A percentile compares a stretch with the other conserved stretches of the same genome.
These are phyloP conservation scores for Tipula confusa DNA, from an alignment of 2,888 invertebrate species.

Conservation along the genomic window DNA sequence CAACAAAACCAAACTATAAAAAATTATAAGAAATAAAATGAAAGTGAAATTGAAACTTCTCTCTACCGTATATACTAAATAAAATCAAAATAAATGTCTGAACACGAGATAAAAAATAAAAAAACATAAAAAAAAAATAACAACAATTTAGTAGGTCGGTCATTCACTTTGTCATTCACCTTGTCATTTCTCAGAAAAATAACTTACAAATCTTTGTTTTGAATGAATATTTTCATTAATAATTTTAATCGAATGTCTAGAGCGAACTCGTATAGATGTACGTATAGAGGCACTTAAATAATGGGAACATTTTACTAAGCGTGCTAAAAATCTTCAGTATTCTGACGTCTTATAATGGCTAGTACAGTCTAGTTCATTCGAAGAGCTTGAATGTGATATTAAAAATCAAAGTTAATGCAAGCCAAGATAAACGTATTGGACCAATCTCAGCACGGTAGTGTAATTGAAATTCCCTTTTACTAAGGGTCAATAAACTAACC, in stretches of 20 bases:
- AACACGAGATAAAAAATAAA: slow-evolving; percentile 3
- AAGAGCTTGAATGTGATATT: too few species aligned
- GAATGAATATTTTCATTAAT: neutral
- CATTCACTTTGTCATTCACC: neutral
- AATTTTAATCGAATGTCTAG: neutral
- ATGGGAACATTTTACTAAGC: too few species aligned
- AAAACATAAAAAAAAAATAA: neutral
- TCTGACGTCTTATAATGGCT: too few species aligned
- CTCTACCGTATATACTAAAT: neutral
- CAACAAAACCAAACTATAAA: neutral
- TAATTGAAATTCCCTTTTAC: too few species aligned
- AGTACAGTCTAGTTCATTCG: too few species aligned
- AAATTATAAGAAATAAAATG: neutral
- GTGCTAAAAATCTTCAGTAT: too few species aligned
- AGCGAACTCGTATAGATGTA: too few species aligned
- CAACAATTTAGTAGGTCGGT: slow-evolving; percentile 25
- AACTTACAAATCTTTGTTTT: neutral
- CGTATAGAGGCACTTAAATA: too few species aligned
- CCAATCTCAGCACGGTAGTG: too few species aligned
- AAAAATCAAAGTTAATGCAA: too few species aligned
- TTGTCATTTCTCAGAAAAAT: slow-evolving; percentile 3
- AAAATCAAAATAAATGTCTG: slow-evolving; percentile 14
- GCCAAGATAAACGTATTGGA: too few species aligned
- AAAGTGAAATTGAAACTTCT: slow-evolving; percentile 20
- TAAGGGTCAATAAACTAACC: too few species aligned